Percentiles rank a stretch among this genome's conserved stretches.
These are phyloP conservation scores for Limnothrissa miodon DNA, from an alignment of 2,113 vertebrate genomes.

Conservation along the genomic window DNA sequence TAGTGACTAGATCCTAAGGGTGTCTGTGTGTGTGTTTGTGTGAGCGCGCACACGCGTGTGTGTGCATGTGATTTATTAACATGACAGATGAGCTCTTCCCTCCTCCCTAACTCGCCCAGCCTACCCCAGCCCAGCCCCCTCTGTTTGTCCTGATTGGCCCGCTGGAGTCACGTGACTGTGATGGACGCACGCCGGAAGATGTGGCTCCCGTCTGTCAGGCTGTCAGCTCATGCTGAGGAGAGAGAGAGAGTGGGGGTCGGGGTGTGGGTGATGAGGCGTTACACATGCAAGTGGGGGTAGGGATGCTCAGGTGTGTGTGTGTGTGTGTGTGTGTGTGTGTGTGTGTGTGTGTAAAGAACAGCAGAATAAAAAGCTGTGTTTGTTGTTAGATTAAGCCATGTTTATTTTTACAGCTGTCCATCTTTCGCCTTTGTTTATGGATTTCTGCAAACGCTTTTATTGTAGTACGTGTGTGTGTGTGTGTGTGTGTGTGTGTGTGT, in stretches of 20 bases:
- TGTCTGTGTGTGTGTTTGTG: not conserved
- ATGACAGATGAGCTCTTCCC: not conserved
- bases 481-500: constrained; percentile 2
- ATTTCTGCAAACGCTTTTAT: not conserved
- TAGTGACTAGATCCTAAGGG: not conserved
- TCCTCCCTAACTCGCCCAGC: not conserved
- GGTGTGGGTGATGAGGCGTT: not conserved
- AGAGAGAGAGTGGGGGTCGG: not conserved
- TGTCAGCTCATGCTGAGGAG: not conserved
- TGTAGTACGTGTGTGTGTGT: not conserved
- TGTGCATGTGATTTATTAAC: not conserved
- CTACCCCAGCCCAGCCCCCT: not conserved
- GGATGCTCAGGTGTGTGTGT: constrained; percentile 5
- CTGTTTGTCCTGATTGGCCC: not conserved
- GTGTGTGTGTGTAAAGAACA: not conserved
- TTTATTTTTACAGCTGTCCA: constrained; percentile 7
- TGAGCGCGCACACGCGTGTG: not conserved
- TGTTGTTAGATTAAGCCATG: not conserved
- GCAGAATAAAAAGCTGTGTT: not conserved
- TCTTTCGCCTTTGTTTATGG: not conserved
- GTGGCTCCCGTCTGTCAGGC: constrained; percentile 14
- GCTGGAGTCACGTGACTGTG: not conserved
- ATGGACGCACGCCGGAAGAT: not conserved
- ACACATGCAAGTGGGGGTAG: not conserved
- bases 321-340: not conserved